Evolutionary conservation across 2,113 vertebrate genomes (phyloP).

Genomic region (Megaceryle torquata): DNA sequence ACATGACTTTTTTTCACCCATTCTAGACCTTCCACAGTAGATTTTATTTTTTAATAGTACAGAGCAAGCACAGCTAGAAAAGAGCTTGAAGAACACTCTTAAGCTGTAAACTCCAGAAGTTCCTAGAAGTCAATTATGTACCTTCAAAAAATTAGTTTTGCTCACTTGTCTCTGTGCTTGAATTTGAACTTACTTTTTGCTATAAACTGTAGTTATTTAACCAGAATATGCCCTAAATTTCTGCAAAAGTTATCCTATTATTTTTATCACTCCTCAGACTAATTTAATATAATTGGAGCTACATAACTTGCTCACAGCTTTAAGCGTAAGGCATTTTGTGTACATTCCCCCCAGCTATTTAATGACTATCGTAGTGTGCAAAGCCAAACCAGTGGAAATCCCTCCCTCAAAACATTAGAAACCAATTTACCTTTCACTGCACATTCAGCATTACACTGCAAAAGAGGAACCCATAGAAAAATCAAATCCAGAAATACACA

Average conservation of each 20-base stretch:
- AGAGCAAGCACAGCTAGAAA: not conserved
- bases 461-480: not conserved
- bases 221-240: not conserved
- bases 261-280: not conserved
- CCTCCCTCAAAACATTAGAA: not conserved
- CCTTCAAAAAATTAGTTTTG: not conserved
- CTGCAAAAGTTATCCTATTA: not conserved
- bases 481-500: slow-evolving; percentile 17
- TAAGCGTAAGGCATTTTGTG: slow-evolving; percentile 24
- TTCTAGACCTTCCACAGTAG: not conserved
- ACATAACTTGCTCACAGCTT: not conserved
- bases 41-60: not conserved
- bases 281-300: not conserved
- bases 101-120: not conserved
- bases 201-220: not conserved
- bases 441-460: slow-evolving; percentile 36
- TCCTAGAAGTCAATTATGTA: not conserved
- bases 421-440: slow-evolving; percentile 40
- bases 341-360: slow-evolving; percentile 4
- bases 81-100: not conserved
- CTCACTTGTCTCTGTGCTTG: not conserved
- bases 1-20: not conserved
- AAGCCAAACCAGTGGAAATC: not conserved
- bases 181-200: not conserved
- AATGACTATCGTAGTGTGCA: not conserved